Evolutionary conservation across 2,113 vertebrate species (phyloP).

Genomic region (Epinephelus lanceolatus): DNA sequence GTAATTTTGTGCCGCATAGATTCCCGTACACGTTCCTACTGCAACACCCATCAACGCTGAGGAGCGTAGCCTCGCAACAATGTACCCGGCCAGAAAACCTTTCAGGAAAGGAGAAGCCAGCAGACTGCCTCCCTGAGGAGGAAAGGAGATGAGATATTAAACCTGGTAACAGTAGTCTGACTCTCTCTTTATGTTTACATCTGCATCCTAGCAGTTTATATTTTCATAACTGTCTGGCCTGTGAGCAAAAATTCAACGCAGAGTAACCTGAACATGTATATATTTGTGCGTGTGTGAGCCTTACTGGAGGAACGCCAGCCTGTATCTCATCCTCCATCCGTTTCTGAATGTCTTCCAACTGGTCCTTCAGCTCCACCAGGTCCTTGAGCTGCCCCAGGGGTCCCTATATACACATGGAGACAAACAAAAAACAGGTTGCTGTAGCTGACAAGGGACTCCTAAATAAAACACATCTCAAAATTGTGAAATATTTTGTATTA

Average conservation of each 20-base stretch:
- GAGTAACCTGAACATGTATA: background rate
- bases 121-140: conserved; percentile 89
- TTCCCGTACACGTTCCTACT: conserved; percentile 91
- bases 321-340: conserved; percentile 91
- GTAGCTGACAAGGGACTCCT: background rate
- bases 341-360: conserved; percentile 91
- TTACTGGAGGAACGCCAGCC: conserved; percentile 87
- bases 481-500: no score
- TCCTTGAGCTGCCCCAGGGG: conserved; percentile 90
- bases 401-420: conserved; percentile 74
- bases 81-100: conserved; percentile 93
- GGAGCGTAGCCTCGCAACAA: conserved; percentile 91
- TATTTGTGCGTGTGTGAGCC: conserved; percentile 71
- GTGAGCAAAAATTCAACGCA: background rate
- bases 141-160: conserved; percentile 25
- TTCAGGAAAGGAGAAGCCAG: conserved; percentile 94
- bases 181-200: background rate
- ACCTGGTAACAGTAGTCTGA: background rate
- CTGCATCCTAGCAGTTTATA: no score
- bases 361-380: conserved; percentile 91
- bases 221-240: background rate
- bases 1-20: conserved; percentile 91
- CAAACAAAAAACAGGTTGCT: background rate
- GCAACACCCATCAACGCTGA: conserved; percentile 91
- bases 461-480: background rate